Conservation (phyloP, 2,888 invertebrate species). For the Standfussiana lucernea region DNA sequence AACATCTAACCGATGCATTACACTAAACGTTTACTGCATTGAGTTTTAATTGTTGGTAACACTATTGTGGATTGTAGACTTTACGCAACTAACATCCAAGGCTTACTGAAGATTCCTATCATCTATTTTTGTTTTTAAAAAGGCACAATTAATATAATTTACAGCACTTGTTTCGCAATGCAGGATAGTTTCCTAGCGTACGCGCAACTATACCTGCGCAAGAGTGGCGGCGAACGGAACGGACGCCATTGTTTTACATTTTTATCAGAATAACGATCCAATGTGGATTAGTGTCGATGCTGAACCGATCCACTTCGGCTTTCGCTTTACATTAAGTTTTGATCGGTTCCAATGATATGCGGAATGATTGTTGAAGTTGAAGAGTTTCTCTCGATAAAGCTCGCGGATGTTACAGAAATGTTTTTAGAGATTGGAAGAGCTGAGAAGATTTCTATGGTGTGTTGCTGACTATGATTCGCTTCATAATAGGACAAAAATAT, state of each 20-base stretch:
- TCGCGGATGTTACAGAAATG: conserved; percentile 21
- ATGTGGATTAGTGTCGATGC: conserved; percentile 83
- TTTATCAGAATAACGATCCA: conserved; percentile 81
- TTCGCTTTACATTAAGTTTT: conserved; percentile 69
- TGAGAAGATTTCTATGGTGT: conserved; percentile 10
- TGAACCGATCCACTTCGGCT: conserved; percentile 67
- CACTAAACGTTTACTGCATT: conserved; percentile 59
- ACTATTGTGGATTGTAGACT: conserved; percentile 54
- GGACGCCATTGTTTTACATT: conserved; percentile 77
- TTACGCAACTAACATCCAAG: conserved; percentile 66
- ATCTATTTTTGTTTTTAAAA: conserved; percentile 66
- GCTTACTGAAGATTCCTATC: conserved; percentile 65
- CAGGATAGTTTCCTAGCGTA: conserved; percentile 72
- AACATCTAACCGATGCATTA: conserved; percentile 49
- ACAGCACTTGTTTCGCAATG: conserved; percentile 73
- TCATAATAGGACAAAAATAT: neutral
- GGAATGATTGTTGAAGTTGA: conserved; percentile 30
- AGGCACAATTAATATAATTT: conserved; percentile 73
- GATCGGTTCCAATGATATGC: conserved; percentile 54
- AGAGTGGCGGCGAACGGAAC: conserved; percentile 76
- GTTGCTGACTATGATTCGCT: neutral
- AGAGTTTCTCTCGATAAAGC: conserved; percentile 53
- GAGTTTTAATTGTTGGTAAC: conserved; percentile 57
- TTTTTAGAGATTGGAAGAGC: neutral
- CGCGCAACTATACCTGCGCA: conserved; percentile 71